These are phyloP conservation scores for Drosophila cognata DNA, from an alignment of 2,888 invertebrate species.

Conservation along the genomic window DNA sequence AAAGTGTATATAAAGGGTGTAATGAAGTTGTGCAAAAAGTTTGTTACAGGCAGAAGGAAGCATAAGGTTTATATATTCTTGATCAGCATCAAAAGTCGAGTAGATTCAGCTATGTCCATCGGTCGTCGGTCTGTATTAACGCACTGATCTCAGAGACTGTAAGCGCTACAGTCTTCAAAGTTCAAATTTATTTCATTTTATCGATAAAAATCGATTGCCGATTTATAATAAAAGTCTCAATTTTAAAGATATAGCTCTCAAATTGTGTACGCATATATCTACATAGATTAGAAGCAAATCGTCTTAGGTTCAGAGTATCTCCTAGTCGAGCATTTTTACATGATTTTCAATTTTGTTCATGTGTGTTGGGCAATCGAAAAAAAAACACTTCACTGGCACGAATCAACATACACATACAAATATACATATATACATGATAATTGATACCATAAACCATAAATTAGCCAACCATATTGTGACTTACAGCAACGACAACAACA, in stretches of 20 bases:
- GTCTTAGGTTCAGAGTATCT: neutral
- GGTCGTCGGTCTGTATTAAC: neutral
- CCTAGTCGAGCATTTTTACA: constrained; percentile 1
- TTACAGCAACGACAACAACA: constrained; percentile 57
- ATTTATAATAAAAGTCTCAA: neutral
- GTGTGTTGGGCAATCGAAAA: constrained; percentile 33
- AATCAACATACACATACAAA: constrained; percentile 28
- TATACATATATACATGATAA: constrained; percentile 41
- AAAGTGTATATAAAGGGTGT: neutral
- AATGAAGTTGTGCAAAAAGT: neutral
- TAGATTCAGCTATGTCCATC: neutral
- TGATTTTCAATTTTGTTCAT: constrained; percentile 2
- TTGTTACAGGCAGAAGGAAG: neutral
- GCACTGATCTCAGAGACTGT: neutral
- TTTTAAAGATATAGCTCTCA: neutral
- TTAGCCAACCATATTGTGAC: constrained; percentile 79
- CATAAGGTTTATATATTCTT: neutral
- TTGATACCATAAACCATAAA: constrained; percentile 50
- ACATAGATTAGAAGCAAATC: neutral
- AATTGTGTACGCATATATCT: neutral
- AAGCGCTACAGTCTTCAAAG: neutral
- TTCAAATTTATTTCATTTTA: neutral
- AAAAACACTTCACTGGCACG: constrained; percentile 57
- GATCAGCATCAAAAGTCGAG: neutral
- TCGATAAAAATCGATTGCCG: neutral